Evolutionary conservation across 2,888 invertebrate genomes (phyloP), one percentile per base, ranked within the genome.

Genomic region (Caenorhabditis angaria): DNA sequence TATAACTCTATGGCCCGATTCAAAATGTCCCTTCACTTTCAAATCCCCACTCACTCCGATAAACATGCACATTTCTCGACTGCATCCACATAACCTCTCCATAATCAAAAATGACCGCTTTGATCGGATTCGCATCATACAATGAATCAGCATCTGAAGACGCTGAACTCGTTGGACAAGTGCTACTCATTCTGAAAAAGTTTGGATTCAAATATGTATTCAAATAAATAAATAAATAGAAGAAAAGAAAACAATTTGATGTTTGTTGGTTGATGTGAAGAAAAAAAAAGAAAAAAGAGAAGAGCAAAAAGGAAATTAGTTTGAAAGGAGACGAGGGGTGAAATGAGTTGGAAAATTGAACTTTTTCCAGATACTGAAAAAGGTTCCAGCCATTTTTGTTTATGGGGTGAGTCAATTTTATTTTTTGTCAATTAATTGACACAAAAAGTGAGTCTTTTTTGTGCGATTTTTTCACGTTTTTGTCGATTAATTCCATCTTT

Each of bases 41-140:
- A 50, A 4, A 32, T 12, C 12, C 18, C 20, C n/a, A 51, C 65
- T 56, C 20, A 74, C 74, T 68, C 63, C 61, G 55, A 51, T 70
- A 74, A 20, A 74, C 74, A 58, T 74, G 74, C n/a, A 74, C 69
- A 65, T 74, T 74, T 32, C 74, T 47, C 29, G 74, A 74, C 56
- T 74, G 74, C 65, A 74, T 65, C 74, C 74, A 74, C 55, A 74
- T 47, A 10, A 74, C 74, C 35, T 74, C 74, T 51, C 74, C 74
- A 48, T 74, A 74, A 54, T 74, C 74, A 48, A 74, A 74, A 27
- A 74, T 74, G 28, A 74, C 70, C 20, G 66, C 74, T 47, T 74
- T 74, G 22, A 69, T 69, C 20, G 73, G 73, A 48, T 73, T 65
- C 51, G 65, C 68, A 56, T 73, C 61, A 20, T 60, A 55, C 53